Evolutionary conservation across 2,888 invertebrate genomes (phyloP), one percentile per base, ranked within the genome.

Genomic region (Lochmaea capreae): DNA sequence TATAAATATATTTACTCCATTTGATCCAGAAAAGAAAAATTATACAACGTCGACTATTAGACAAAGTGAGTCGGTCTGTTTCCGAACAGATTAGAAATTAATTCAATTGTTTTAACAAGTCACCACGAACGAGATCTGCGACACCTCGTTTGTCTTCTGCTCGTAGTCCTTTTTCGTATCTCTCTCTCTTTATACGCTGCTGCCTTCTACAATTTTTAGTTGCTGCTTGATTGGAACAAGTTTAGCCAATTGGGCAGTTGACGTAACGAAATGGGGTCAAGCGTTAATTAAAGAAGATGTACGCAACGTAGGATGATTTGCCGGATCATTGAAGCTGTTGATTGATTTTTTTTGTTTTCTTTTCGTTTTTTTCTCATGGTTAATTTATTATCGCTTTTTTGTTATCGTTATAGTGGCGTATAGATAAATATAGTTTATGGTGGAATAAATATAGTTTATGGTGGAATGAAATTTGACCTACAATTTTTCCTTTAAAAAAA

Each of bases 61-160:
- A 10, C 16, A 54, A 54, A 18, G 18, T 8, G 1, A 16, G 10
- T 46, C 4, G 12, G 12, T 16, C 8, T 16, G 54, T 18, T 10
- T 54, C 43, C 43, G 62, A 73, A 66, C 71, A 70, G 67, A 74
- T 74, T 66, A 66, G 70, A 67, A 65, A 66, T 74, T 74, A 74
- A 74, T 70, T 74, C 65, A 70, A 70, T 73, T 69, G 70, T 61
- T 49, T 33, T 62, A 62, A n/a, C 54, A 54, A 65, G 70, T 65
- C 70, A 71, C 65, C 70, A 57, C 43, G 46, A 71, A 71, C 58
- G 65, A 71, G 65, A 71, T 65, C 57, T 65, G 57, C 65, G 58
- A 65, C 65, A 65, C 71, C 70, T 70, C 70, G 62, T 70, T 70
- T 70, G 63, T 70, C 70, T 70, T 70, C 14, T 16, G 65, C n/a